Evolutionary conservation across 2,888 invertebrate genomes (phyloP).

Genomic region (Aproaerema taeniolella): DNA sequence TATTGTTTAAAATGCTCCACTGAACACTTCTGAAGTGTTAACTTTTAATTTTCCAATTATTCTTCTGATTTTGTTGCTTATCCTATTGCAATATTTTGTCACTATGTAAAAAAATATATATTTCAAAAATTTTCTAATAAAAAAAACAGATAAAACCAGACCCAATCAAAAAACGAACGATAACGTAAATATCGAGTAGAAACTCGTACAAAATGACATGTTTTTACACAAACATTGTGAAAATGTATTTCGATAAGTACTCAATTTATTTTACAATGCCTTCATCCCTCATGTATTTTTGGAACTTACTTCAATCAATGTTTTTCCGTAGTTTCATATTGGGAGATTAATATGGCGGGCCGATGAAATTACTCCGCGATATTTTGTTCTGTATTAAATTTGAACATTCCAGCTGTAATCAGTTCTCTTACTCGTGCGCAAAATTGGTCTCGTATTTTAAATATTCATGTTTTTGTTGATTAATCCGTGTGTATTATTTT

Average conservation of each 20-base stretch:
- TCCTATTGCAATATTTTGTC: too few relatives aligned
- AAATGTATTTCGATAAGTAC: not conserved
- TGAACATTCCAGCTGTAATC: constrained; percentile 22
- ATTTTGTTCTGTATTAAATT: constrained; percentile 32
- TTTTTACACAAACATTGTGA: not conserved
- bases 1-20: too few relatives aligned
- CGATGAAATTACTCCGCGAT: constrained; percentile 38
- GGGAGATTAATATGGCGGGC: constrained; percentile 14
- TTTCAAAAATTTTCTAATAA: too few relatives aligned
- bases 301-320: not conserved
- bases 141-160: too few relatives aligned
- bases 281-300: not conserved
- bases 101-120: too few relatives aligned
- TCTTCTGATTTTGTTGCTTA: too few relatives aligned
- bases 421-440: not conserved
- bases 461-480: constrained; percentile 3
- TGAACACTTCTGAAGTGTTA: too few relatives aligned
- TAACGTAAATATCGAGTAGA: too few relatives aligned
- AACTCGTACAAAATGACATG: too few relatives aligned
- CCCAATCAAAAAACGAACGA: too few relatives aligned
- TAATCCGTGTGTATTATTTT: too few relatives aligned
- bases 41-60: too few relatives aligned
- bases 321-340: not conserved
- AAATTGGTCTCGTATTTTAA: not conserved
- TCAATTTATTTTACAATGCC: not conserved